Percentiles rank a stretch among this genome's conserved stretches.
These are phyloP conservation scores for Crax fasciolata DNA, from an alignment of 2,797 vertebrate genomes.

Conservation along the genomic window DNA sequence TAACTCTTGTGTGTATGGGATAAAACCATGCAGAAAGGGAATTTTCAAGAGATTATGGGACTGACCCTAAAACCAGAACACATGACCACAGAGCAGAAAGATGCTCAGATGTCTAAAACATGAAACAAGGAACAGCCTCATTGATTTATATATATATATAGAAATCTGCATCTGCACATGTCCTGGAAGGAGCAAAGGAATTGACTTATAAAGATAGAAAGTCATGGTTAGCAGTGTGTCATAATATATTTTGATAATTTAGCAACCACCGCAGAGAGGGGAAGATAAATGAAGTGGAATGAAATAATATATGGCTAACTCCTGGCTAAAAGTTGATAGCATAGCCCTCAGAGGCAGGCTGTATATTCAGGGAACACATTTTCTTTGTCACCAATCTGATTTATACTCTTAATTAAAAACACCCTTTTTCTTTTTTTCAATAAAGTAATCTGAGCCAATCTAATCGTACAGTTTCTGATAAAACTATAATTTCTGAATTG, in stretches of 20 bases:
- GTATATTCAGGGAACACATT: background rate
- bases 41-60: background rate
- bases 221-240: background rate
- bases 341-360: background rate
- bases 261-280: background rate
- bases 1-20: background rate
- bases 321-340: background rate
- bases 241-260: background rate
- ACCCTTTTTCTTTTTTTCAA: background rate
- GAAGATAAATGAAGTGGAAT: background rate
- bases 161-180: background rate
- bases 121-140: background rate
- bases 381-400: background rate
- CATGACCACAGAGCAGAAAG: background rate
- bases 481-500: background rate
- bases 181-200: background rate
- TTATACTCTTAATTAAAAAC: background rate
- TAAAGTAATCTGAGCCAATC: constrained; percentile 1
- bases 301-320: background rate
- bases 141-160: background rate
- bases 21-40: background rate
- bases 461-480: background rate
- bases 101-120: background rate
- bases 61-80: background rate
- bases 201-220: background rate